phyloP scores from a whole-genome alignment of 2,797 vertebrate genomes.

The Aphelocoma californica region DNA sequence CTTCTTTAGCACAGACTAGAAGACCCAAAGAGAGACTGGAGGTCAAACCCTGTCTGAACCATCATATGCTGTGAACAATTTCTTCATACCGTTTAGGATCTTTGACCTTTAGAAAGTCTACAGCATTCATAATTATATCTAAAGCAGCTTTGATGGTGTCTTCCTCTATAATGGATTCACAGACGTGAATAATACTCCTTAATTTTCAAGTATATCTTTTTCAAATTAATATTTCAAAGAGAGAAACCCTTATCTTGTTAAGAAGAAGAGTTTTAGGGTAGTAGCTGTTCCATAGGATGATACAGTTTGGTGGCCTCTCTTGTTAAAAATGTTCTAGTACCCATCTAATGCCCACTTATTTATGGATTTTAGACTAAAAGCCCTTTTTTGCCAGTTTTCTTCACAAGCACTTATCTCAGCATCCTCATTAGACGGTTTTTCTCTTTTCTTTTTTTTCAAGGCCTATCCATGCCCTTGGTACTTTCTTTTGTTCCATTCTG shows the following conservation, averaged over 20 bases:
- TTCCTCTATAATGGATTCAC: slow-evolving; percentile 73
- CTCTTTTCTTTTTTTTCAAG: slow-evolving; percentile 78
- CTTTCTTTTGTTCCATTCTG: slow-evolving; percentile 81
- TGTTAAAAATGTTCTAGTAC: slow-evolving; percentile 81
- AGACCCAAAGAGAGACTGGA: slow-evolving; percentile 32
- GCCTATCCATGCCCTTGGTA: slow-evolving; percentile 78
- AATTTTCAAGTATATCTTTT: slow-evolving; percentile 81
- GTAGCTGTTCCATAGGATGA: slow-evolving; percentile 72
- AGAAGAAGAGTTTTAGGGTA: slow-evolving; percentile 66
- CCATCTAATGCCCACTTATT: slow-evolving; percentile 82
- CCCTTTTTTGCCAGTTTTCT: slow-evolving; percentile 83
- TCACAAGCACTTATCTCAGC: slow-evolving; percentile 83
- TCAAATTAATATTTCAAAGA: slow-evolving; percentile 77
- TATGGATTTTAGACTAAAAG: slow-evolving; percentile 84
- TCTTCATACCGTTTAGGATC: slow-evolving; percentile 49
- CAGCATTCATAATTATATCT: slow-evolving; percentile 70
- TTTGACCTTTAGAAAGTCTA: slow-evolving; percentile 61
- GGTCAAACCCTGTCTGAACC: slow-evolving; percentile 52
- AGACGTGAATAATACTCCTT: slow-evolving; percentile 77
- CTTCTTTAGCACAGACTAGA: slow-evolving; percentile 43
- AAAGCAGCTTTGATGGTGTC: slow-evolving; percentile 63
- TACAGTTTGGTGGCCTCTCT: slow-evolving; percentile 74
- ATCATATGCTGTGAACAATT: slow-evolving; percentile 44
- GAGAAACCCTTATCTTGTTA: slow-evolving; percentile 71
- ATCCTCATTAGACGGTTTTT: slow-evolving; percentile 85